phyloP scores from a whole-genome alignment of 1,140 invertebrate genomes.

The Zaprionus davidi region DNA sequence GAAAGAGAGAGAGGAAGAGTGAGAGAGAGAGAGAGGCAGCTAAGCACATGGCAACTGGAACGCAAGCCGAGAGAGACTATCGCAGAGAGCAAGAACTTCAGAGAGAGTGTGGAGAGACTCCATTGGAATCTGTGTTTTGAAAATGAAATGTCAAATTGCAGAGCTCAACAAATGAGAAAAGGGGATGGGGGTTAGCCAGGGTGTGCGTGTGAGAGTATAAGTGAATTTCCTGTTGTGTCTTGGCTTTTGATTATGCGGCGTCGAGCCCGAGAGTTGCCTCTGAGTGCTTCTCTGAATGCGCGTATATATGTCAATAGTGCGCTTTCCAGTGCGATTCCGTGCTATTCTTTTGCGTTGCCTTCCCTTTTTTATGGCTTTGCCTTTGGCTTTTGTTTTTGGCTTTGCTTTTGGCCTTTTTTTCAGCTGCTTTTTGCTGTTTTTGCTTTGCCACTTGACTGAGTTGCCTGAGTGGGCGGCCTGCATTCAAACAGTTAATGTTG shows the following conservation, averaged over 20 bases:
- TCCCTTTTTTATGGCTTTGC: slow-evolving; percentile 21
- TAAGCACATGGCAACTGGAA: slow-evolving; percentile 31
- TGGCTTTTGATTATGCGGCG: slow-evolving; percentile 68
- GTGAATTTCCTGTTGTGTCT: slow-evolving; percentile 80
- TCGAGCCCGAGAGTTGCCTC: slow-evolving; percentile 41
- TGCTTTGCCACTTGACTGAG: slow-evolving; percentile 74
- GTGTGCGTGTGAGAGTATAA: slow-evolving; percentile 49
- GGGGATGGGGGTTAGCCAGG: too few species aligned
- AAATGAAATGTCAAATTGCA: slow-evolving; percentile 78
- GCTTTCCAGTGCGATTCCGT: slow-evolving; percentile 72
- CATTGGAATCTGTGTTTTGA: slow-evolving; percentile 78
- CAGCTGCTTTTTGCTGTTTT: slow-evolving; percentile 34
- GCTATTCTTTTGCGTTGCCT: slow-evolving; percentile 4
- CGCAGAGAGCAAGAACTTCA: slow-evolving; percentile 12
- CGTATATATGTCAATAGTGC: slow-evolving; percentile 84
- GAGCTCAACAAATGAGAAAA: slow-evolving; percentile 64
- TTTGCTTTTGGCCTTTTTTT: slow-evolving; percentile 58
- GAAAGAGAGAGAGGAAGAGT: neutral
- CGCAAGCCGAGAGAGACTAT: slow-evolving; percentile 21
- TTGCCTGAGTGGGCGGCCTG: slow-evolving; percentile 57
- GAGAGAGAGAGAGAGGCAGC: slow-evolving; percentile 20
- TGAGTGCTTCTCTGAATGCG: slow-evolving; percentile 63
- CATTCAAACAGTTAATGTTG: slow-evolving; percentile 50
- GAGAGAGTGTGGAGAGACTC: slow-evolving; percentile 21
- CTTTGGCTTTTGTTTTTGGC: slow-evolving; percentile 35